Evolutionary conservation across 2,888 invertebrate species (phyloP).

Genomic region (Beris morrisii): DNA sequence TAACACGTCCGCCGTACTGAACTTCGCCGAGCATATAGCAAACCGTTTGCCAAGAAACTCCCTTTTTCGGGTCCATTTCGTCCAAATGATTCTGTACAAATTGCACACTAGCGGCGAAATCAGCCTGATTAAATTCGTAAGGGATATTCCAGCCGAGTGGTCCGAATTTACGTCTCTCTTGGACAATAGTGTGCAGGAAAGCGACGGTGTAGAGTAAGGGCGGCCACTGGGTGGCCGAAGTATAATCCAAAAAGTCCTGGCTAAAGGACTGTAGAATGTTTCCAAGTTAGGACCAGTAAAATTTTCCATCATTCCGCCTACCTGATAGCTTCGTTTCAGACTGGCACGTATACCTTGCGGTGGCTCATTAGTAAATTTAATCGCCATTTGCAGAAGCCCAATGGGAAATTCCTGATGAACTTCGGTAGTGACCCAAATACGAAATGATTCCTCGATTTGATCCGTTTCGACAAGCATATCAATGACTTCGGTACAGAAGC

Average conservation of each 20-base stretch:
- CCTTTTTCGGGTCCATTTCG: slow-evolving; percentile 95
- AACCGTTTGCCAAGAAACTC: slow-evolving; percentile 95
- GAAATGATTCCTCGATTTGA: slow-evolving; percentile 77
- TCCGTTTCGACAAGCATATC: slow-evolving; percentile 85
- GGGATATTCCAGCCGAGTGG: slow-evolving; percentile 97
- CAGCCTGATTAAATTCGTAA: slow-evolving; percentile 92
- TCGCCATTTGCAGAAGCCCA: slow-evolving; percentile 82
- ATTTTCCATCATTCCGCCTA: slow-evolving; percentile 37
- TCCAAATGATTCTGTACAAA: slow-evolving; percentile 96
- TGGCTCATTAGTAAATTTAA: slow-evolving; percentile 97
- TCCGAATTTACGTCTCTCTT: slow-evolving; percentile 94
- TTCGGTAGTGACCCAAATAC: slow-evolving; percentile 94
- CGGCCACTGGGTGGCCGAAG: slow-evolving; percentile 90
- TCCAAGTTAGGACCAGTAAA: slow-evolving; percentile 7
- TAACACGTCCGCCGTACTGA: slow-evolving; percentile 86
- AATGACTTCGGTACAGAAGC: slow-evolving; percentile 91
- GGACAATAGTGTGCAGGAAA: slow-evolving; percentile 92
- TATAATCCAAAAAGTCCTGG: slow-evolving; percentile 91
- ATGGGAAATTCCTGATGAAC: slow-evolving; percentile 93
- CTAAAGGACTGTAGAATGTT: slow-evolving; percentile 48
- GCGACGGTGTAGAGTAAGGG: slow-evolving; percentile 91
- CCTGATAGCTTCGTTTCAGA: slow-evolving; percentile 90
- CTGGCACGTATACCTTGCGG: slow-evolving; percentile 94
- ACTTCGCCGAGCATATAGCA: slow-evolving; percentile 97
- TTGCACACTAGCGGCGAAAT: slow-evolving; percentile 92